Evolutionary conservation across 1,140 invertebrate species (phyloP).

Genomic region (Leptopilina clavipes): DNA sequence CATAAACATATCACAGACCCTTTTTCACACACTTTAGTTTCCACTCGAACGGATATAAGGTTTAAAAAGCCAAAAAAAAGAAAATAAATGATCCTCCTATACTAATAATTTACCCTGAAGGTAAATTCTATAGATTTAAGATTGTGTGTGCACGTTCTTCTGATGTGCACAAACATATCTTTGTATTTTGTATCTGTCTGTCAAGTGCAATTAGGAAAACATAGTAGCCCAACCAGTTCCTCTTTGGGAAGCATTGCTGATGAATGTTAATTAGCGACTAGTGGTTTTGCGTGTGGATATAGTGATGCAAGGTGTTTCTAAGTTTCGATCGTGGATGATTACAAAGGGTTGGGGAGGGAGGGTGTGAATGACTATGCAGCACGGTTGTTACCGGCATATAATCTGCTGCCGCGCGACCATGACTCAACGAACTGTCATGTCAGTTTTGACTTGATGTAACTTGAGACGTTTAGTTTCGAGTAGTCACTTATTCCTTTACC

Average conservation of each 20-base stretch:
- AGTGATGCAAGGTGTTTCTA: slow-evolving; percentile 59
- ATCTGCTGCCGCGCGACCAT: slow-evolving; percentile 61
- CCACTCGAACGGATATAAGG: neutral
- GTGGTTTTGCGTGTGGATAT: slow-evolving; percentile 60
- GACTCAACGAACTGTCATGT: slow-evolving; percentile 57
- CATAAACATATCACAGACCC: slow-evolving; percentile 11
- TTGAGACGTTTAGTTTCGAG: slow-evolving; percentile 44
- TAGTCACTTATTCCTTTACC: neutral
- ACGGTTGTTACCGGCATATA: slow-evolving; percentile 55
- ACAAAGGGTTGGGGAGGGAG: slow-evolving; percentile 52
- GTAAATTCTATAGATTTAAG: neutral
- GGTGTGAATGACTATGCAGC: slow-evolving; percentile 55
- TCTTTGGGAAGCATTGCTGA: slow-evolving; percentile 47
- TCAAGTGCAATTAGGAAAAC: slow-evolving; percentile 28
- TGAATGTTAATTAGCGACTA: slow-evolving; percentile 62
- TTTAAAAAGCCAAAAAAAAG: neutral
- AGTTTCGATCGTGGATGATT: slow-evolving; percentile 59
- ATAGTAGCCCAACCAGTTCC: slow-evolving; percentile 19
- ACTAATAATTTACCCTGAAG: slow-evolving; percentile 10
- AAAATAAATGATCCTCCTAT: neutral
- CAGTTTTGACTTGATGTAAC: slow-evolving; percentile 44
- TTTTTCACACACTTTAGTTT: neutral
- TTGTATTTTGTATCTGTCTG: neutral
- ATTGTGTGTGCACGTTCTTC: neutral
- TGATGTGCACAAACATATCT: neutral